These are phyloP conservation scores for Cheirogaleus major DNA, from an alignment of 2,797 vertebrate species.

Conservation along the genomic window DNA sequence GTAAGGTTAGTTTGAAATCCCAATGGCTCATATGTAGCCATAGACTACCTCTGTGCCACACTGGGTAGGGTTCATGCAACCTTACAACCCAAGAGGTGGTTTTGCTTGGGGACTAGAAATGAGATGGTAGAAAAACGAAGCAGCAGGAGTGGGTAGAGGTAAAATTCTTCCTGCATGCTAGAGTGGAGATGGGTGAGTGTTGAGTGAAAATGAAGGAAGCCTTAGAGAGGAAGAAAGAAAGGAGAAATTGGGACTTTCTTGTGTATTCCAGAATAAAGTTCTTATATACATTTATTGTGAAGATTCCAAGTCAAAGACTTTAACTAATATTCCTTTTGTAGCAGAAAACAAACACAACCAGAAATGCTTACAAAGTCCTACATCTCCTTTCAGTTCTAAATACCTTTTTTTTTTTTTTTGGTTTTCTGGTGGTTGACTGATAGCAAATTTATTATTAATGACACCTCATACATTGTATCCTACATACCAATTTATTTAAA, in stretches of 20 bases:
- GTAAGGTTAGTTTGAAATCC: background rate
- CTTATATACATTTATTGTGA: background rate
- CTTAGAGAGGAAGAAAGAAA: background rate
- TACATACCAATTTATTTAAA: background rate
- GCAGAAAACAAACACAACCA: background rate
- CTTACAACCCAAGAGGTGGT: background rate
- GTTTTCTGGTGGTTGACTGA: background rate
- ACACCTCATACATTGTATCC: background rate
- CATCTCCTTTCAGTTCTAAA: background rate
- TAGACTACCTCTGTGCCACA: background rate
- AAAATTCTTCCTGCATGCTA: background rate
- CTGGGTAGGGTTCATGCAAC: background rate
- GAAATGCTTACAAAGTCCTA: background rate
- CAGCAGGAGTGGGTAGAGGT: no score
- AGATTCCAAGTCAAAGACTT: constrained; percentile 15
- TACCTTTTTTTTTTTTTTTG: background rate
- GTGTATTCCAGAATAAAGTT: background rate
- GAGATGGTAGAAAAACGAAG: background rate
- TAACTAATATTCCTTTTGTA: background rate
- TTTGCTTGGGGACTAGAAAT: background rate
- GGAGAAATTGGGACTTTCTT: background rate
- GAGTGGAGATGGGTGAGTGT: background rate
- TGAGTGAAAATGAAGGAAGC: background rate
- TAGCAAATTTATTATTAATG: constrained; percentile 3
- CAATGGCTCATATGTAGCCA: background rate